Evolutionary conservation across 2,113 vertebrate genomes (phyloP), one percentile per base, ranked within the genome.

Genomic region (Bufo gargarizans): DNA sequence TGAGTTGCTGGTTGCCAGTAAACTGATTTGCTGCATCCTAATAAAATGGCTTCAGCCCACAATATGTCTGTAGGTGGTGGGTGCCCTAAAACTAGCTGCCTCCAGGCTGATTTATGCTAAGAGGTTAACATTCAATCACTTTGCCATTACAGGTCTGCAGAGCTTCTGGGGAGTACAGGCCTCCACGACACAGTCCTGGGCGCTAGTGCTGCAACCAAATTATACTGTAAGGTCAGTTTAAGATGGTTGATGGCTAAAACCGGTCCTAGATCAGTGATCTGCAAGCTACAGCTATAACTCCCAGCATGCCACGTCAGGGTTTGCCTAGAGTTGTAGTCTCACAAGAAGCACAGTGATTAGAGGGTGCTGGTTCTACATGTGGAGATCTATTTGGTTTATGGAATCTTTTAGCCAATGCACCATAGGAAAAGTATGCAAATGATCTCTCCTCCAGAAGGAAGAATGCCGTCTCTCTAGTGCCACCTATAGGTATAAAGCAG

Each of bases 41-140:
- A 49, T 74, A 74, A 72, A 74, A 74, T 76, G 72, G 65, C n/a
- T 67, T 71, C 22, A 71, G 33, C 22, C 67, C 67, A 43, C 67
- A 43, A 43, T 13, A 12, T 71, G 33, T 69, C n/a, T 71, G 11
- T 43, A 71, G 22, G 33, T 33, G 22, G 67, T 33, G 14, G 33
- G 67, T 71, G 20, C n/a, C 11, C 8, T 53, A 20, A 19, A 53
- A 53, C 19, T 50, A 53, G 47, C 76, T 53, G 47, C 47, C 45
- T 69, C 13, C 19, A 12, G 17, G 11, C 10, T 55, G 3, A 10
- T n/a, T 53, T n/a, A 71, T 74, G 43, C 13, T 74, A 45, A 74
- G 71, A 74, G 76, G 11, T 77, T n/a, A 77, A n/a, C 8, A n/a
- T 19, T 50, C 17, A 49, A 55, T 80, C 58, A 80, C 17, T n/a